phyloP scores from a whole-genome alignment of 1,140 invertebrate genomes.

The Drosophila novamexicana region DNA sequence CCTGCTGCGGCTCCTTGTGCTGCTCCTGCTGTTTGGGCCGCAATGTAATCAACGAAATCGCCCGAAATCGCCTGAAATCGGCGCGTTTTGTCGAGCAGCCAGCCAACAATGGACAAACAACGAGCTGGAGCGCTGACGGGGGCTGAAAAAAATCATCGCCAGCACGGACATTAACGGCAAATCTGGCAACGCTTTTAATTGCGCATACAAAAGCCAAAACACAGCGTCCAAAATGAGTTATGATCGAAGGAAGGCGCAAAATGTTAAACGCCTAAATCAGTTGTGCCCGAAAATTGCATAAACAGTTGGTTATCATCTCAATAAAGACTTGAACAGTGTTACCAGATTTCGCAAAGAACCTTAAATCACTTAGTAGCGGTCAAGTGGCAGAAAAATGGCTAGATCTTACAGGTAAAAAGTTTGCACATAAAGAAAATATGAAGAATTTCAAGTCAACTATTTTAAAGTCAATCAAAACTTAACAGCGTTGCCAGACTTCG shows the following conservation, averaged over 20 bases:
- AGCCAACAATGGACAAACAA: conserved; percentile 46
- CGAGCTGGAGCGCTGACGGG: conserved; percentile 26
- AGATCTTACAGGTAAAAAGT: background rate
- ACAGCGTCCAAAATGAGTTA: conserved; percentile 71
- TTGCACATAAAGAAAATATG: too few relatives aligned
- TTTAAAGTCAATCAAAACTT: too few relatives aligned
- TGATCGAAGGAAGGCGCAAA: conserved; percentile 11
- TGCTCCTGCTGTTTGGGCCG: conserved; percentile 19
- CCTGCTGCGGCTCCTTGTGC: conserved; percentile 19
- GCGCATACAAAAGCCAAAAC: conserved; percentile 60
- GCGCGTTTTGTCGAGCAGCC: conserved; percentile 55
- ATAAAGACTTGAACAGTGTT: background rate
- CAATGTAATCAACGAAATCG: conserved; percentile 80
- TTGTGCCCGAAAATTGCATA: background rate
- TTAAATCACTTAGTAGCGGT: background rate
- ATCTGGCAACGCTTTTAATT: conserved; percentile 79
- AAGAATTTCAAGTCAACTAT: too few relatives aligned
- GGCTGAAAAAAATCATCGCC: conserved; percentile 55
- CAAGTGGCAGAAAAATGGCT: background rate
- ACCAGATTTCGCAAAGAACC: background rate
- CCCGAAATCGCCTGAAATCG: conserved; percentile 67
- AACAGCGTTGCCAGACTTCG: too few relatives aligned
- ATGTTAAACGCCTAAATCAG: conserved; percentile 27
- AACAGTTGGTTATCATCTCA: background rate
- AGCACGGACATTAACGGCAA: conserved; percentile 72